Conservation (phyloP, 2,113 vertebrate genomes). For the Toxotes jaculatrix region DNA sequence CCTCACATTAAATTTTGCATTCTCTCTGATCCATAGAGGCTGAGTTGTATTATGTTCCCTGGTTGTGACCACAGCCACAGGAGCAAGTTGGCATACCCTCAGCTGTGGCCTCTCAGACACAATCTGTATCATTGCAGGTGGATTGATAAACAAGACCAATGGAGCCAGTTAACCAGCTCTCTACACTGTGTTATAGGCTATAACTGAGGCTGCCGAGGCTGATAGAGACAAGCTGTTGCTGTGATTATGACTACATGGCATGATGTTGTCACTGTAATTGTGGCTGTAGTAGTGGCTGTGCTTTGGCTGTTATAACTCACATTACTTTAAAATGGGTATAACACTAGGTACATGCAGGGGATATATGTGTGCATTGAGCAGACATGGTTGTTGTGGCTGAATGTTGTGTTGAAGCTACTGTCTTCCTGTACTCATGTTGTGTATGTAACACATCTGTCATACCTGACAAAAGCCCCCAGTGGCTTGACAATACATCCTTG, state of each 20-base stretch:
- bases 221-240: background rate
- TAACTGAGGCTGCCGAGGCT: background rate
- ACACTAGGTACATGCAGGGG: background rate
- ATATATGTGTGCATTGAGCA: background rate
- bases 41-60: background rate
- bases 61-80: background rate
- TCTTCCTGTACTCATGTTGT: background rate
- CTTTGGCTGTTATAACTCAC: background rate
- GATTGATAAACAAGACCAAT: background rate
- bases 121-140: constrained; percentile 3
- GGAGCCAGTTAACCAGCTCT: background rate
- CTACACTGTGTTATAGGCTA: background rate
- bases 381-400: background rate
- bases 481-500: background rate
- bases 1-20: background rate
- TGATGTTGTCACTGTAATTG: background rate
- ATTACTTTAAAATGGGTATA: background rate
- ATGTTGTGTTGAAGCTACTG: background rate
- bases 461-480: background rate
- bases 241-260: background rate
- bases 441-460: background rate
- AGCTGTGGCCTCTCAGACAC: background rate
- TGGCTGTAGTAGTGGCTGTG: background rate
- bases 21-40: background rate
- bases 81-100: background rate